Evolutionary conservation across 2,888 invertebrate species (phyloP), one percentile per base, ranked within the genome.

Genomic region (Zaprionus bogoriensis): DNA sequence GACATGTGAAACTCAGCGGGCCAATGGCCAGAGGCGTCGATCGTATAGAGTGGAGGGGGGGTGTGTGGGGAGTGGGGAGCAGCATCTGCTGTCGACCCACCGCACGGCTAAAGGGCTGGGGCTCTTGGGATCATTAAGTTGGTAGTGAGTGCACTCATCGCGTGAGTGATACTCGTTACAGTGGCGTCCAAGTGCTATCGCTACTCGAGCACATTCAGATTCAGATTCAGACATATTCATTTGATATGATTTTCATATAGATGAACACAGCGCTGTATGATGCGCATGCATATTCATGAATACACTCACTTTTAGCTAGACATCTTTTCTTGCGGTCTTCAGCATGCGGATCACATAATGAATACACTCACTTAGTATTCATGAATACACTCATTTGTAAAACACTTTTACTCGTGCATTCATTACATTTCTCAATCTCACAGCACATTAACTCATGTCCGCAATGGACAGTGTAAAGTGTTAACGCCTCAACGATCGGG

Each of bases 1-100:
- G 85, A 83, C 83, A 85, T 85, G 85, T 83, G 87, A 87, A 87
- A 69, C 84, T 55, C 67, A 75, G 64, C 83, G 68, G 74, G 77
- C 77, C 72, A 79, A 80, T 72, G 72, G 64, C 73, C 84, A 57
- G 7, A 53, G 55, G 62, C 69, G 48, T 48, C 39, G 38, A 36
- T 53, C 47, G 36, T 65, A 45, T 50, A 42, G 45, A 17, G 1
- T 17, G 6, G 17, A 22, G 22, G 1, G 22, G 22, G 20, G 10
- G n/a, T 5, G 17, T 14, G 9, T 27, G 9, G 27, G 27, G 27
- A 9, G 10, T 6, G 9, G 27, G 10, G 10, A 9, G 10, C 27
- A 27, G 5, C 36, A 14, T 14, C 14, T 14, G 19, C 7, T 5
- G 19, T 10, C 23, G 61, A 57, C 57, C 55, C 44, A 44, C 44